Evolutionary conservation across 2,797 vertebrate genomes (phyloP), one percentile per base, ranked within the genome.

Genomic region (Gouania willdenowi): DNA sequence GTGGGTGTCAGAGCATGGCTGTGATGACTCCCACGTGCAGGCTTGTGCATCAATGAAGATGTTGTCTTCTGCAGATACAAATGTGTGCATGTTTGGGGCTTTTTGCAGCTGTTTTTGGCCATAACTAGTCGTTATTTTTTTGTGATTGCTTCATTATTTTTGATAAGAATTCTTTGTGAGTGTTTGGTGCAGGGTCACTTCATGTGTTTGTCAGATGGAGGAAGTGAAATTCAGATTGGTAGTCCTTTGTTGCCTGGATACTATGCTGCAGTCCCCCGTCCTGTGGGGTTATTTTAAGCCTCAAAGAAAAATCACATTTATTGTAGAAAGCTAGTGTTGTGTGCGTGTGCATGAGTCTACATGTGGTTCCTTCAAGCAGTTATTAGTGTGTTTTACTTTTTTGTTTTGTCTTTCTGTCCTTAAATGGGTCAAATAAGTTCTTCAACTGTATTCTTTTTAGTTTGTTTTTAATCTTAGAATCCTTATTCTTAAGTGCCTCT

Each of bases 221-320:
- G 57, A 53, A 60, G 50, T 71, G 54, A 51, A 82, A 82, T 79
- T 76, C 43, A 66, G 83, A 81, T 76, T 66, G 66, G 66, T 67
- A 43, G 47, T 57, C 58, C 59, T 79, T 75, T 80, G 88, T 88
- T 90, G 87, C 86, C 75, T 87, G 61, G 89, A 85, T 85, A 89
- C 88, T 36, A 62, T 8, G 0, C 66, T 56, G 59, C 70, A 64
- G 65, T 68, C 63, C 63, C 56, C 66, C 43, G 60, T 66, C 31
- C 60, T 39, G 47, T 47, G 20, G 71, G 62, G 71, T 85, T 87
- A 85, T 87, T 85, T 88, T 80, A 81, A 86, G 81, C 63, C 61
- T 64, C 72, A 68, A 71, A 69, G 75, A 70, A 62, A 64, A 61
- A 48, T 65, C 18, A 12, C 34, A 57, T 68, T 40, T 53, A 41